phyloP scores from a whole-genome alignment of 2,113 vertebrate species.

The Edolisoma coerulescens region DNA sequence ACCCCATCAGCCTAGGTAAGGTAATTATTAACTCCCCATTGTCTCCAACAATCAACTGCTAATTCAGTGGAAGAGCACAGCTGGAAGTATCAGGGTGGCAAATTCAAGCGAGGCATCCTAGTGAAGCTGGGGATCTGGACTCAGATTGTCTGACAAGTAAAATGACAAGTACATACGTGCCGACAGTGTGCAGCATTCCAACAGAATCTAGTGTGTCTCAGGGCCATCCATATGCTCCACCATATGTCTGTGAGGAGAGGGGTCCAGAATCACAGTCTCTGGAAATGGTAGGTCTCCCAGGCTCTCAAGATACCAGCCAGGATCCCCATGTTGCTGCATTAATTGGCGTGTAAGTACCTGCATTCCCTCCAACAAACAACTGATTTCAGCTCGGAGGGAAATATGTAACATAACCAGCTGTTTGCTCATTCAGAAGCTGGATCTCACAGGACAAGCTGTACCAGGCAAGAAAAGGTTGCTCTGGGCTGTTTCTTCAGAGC shows the following conservation, averaged over 20 bases:
- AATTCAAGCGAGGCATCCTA: not conserved
- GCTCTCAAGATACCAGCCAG: constrained; percentile 14
- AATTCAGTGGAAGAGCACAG: not conserved
- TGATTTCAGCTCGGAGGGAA: not conserved
- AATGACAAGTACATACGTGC: not conserved
- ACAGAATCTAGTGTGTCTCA: not conserved
- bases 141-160: not conserved
- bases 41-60: not conserved
- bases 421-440: not conserved
- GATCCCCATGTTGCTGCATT: not conserved
- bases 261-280: constrained; percentile 15
- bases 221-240: constrained; percentile 29
- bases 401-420: not conserved
- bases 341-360: not conserved
- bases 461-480: not conserved
- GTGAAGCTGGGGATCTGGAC: not conserved
- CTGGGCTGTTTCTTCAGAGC: not conserved
- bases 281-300: not conserved
- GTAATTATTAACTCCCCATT: not conserved
- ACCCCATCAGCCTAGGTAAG: not conserved
- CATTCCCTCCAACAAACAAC: not conserved
- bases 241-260: not conserved
- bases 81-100: not conserved
- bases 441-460: not conserved
- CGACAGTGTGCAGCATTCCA: not conserved